A percentile compares a stretch with the other conserved stretches of the same genome.
phyloP scores from a whole-genome alignment of 2,888 invertebrate species.

The Monoplex corrugatus region DNA sequence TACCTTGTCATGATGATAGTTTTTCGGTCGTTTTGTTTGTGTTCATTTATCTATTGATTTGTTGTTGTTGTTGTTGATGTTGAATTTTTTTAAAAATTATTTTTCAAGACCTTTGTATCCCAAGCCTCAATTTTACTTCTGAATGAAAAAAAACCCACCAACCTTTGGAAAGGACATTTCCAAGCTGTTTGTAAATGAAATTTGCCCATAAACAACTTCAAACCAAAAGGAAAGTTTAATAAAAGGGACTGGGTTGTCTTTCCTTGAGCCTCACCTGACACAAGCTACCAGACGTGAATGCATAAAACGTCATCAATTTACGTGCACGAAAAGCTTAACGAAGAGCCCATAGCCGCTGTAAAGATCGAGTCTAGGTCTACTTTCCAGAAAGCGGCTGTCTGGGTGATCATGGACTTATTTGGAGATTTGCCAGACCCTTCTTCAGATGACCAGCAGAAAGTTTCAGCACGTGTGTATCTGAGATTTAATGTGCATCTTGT shows the following conservation, averaged over 20 bases:
- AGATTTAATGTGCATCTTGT: neutral
- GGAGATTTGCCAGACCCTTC: constrained; percentile 69
- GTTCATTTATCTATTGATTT: no score
- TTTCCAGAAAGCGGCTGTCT: neutral
- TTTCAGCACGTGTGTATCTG: constrained; percentile 50
- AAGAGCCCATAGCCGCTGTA: neutral
- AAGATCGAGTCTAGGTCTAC: neutral
- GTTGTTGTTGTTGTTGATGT: no score
- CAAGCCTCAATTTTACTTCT: no score
- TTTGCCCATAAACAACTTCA: no score
- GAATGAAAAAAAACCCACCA: no score
- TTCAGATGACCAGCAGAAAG: constrained; percentile 40
- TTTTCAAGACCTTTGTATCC: no score
- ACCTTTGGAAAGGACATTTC: no score
- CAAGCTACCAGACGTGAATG: neutral
- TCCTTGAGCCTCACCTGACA: neutral
- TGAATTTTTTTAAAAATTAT: no score
- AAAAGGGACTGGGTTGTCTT: neutral
- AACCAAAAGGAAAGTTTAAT: neutral
- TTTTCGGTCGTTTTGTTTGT: no score
- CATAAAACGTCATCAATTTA: constrained; percentile 18
- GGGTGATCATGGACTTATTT: constrained; percentile 66
- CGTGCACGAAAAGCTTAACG: neutral
- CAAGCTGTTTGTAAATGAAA: no score
- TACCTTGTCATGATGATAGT: no score